Conservation (phyloP, 2,797 vertebrate species). For the Pseudochirops corinnae region DNA sequence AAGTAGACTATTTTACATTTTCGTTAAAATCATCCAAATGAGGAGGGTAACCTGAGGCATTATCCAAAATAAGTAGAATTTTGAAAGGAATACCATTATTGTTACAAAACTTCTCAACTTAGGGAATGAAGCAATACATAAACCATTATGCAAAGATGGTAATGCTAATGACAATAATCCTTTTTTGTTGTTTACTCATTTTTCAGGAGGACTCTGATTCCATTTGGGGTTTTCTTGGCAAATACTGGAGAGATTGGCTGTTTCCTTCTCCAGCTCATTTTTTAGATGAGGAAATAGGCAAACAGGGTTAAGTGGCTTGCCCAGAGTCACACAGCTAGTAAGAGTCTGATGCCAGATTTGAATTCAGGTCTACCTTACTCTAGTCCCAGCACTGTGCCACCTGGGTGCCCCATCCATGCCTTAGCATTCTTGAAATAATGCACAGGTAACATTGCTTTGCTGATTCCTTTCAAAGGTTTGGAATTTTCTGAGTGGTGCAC, state of each 20-base stretch:
- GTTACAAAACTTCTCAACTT: background rate
- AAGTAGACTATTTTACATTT: background rate
- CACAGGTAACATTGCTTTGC: background rate
- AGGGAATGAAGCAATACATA: background rate
- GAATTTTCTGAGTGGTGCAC: background rate
- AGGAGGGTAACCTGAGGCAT: background rate
- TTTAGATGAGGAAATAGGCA: no score
- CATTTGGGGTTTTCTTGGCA: no score
- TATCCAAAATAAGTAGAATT: background rate
- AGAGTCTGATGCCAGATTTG: no score
- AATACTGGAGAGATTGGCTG: no score
- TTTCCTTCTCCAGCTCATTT: no score
- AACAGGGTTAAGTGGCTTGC: no score
- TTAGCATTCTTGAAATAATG: background rate
- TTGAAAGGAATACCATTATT: background rate
- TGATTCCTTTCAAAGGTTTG: background rate
- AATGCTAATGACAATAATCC: background rate
- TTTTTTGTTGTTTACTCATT: background rate
- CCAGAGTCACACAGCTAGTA: no score
- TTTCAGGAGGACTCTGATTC: background rate
- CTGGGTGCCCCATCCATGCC: background rate
- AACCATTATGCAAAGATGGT: background rate
- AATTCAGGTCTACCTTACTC: no score
- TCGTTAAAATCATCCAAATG: background rate
- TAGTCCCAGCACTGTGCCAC: no score